Percentiles rank a stretch among this genome's conserved stretches.
These are phyloP conservation scores for Sphaerophoria taeniata DNA, from an alignment of 2,888 invertebrate genomes.

Conservation along the genomic window DNA sequence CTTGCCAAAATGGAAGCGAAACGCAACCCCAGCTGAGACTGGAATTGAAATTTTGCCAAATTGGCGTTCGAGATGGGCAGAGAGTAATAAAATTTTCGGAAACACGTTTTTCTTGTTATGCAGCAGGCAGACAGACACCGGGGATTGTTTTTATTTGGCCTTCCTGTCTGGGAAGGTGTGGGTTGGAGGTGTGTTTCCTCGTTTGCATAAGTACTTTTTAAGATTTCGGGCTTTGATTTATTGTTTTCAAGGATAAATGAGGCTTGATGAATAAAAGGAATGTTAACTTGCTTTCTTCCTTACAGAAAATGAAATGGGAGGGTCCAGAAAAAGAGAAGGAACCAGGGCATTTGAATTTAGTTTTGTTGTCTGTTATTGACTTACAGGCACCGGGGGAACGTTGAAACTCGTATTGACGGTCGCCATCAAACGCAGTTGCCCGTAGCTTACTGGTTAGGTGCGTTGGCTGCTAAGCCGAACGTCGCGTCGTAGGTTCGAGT, in stretches of 20 bases:
- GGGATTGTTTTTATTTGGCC: constrained; percentile 55
- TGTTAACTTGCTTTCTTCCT: too few relatives aligned
- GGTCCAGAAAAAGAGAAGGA: too few relatives aligned
- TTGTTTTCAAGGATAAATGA: neutral
- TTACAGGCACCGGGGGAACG: too few relatives aligned
- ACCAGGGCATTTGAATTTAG: too few relatives aligned
- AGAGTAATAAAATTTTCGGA: constrained; percentile 38
- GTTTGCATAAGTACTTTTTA: neutral
- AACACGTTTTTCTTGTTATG: constrained; percentile 51
- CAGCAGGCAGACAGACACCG: constrained; percentile 66
- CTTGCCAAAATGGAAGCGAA: constrained; percentile 47
- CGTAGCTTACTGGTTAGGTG: too few relatives aligned
- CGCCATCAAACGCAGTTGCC: too few relatives aligned
- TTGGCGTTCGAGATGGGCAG: constrained; percentile 36
- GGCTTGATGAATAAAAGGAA: too few relatives aligned
- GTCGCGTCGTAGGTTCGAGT: too few relatives aligned
- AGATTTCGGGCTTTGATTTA: neutral
- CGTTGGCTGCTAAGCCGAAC: too few relatives aligned
- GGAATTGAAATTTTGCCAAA: constrained; percentile 66
- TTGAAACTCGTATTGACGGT: too few relatives aligned
- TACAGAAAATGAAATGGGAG: too few relatives aligned
- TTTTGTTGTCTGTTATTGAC: too few relatives aligned
- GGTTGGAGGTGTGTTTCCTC: neutral
- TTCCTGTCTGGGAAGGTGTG: neutral
- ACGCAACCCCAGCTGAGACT: constrained; percentile 63